Evolutionary conservation across 2,797 vertebrate species (phyloP).

Genomic region (Coendou prehensilis): DNA sequence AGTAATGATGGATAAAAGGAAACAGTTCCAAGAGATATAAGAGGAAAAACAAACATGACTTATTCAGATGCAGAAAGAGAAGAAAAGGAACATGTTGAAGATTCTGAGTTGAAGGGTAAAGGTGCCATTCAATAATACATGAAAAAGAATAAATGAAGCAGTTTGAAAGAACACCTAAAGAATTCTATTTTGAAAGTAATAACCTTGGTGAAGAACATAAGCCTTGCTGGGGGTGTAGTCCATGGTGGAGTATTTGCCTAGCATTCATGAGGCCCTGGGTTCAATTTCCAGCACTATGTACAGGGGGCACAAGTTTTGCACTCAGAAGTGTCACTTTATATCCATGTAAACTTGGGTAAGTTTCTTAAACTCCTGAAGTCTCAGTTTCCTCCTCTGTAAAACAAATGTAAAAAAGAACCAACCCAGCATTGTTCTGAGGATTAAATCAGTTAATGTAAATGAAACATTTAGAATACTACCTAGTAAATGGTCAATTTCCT

Average conservation of each 20-base stretch:
- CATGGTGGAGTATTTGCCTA: not conserved
- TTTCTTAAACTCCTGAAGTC: conserved; percentile 48
- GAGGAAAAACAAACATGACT: conserved; percentile 2
- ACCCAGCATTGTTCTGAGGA: conserved; percentile 34
- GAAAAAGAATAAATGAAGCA: conserved; percentile 1
- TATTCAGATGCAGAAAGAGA: not conserved
- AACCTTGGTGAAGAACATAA: not conserved
- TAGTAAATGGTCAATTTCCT: conserved; percentile 11
- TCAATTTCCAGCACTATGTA: not conserved
- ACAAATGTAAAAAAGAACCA: conserved; percentile 42
- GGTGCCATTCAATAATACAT: not conserved
- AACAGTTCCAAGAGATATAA: not conserved
- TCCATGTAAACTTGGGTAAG: not conserved
- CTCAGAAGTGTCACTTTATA: conserved; percentile 7
- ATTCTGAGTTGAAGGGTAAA: not conserved
- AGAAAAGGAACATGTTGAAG: not conserved
- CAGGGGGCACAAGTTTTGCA: not conserved
- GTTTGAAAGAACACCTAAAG: not conserved
- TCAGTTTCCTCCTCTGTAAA: conserved; percentile 49
- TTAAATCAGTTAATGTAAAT: conserved; percentile 33
- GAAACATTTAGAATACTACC: not conserved
- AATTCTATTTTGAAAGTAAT: conserved; percentile 34
- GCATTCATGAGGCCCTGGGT: not conserved
- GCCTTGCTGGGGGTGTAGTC: not conserved
- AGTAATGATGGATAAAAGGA: not conserved